Conservation (phyloP, 2,888 invertebrate species). For the Amphipyra berbera region DNA sequence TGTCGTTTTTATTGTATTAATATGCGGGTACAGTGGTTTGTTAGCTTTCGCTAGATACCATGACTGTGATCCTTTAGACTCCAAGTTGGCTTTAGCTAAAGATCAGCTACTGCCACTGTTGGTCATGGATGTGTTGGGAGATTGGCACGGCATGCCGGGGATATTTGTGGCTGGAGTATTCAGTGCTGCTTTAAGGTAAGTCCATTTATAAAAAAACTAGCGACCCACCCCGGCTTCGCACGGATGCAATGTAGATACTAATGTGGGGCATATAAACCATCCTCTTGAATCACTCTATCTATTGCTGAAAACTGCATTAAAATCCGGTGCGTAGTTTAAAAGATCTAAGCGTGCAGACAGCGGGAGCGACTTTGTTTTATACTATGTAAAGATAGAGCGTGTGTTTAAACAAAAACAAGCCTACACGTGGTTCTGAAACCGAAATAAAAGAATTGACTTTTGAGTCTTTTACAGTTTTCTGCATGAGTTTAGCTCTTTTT, state of each 20-base stretch:
- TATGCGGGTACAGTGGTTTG: conserved; percentile 93
- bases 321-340: too few relatives aligned
- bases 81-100: conserved; percentile 92
- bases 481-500: neutral
- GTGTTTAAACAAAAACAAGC: neutral
- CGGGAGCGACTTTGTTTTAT: too few relatives aligned
- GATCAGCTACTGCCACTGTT: conserved; percentile 95
- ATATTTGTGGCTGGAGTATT: conserved; percentile 97
- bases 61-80: conserved; percentile 93
- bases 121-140: conserved; percentile 95
- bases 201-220: neutral
- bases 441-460: too few relatives aligned
- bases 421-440: too few relatives aligned
- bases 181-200: conserved; percentile 95
- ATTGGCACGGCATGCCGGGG: conserved; percentile 95
- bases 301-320: too few relatives aligned
- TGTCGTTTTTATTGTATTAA: conserved; percentile 90
- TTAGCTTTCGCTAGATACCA: conserved; percentile 93
- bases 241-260: too few relatives aligned
- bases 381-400: too few relatives aligned
- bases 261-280: too few relatives aligned
- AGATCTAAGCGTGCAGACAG: too few relatives aligned
- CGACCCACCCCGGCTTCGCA: too few relatives aligned
- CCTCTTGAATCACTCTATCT: too few relatives aligned
- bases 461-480: neutral